Evolutionary conservation across 2,888 invertebrate species (phyloP), one percentile per base, ranked within the genome.

Genomic region (Athalia rosae): DNA sequence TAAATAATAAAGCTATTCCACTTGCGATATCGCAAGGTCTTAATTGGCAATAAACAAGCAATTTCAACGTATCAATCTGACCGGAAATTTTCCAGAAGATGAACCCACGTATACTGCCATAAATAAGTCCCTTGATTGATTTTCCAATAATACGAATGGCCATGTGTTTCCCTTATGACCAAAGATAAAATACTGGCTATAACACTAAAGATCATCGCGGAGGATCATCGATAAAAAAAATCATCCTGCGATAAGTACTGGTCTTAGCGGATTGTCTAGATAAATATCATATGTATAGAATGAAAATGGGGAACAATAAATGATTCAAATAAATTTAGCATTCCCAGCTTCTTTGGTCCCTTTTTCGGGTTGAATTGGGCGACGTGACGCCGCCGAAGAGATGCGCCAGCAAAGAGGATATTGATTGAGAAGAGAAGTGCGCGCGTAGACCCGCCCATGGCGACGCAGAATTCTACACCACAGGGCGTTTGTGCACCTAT

Each of bases 351-450:
- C 13, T 28, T 2, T 28, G 28, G 28, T 28, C 28, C 28, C 1
- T 28, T 71, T 71, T 58, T 71, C 45, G n/a, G 66, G 28, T 50
- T 53, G 13, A 47, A 47, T 64, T 58, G 43, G 9, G 56, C 41
- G 48, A 53, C 53, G 56, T 28, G 43, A 58, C 56, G 71, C 43
- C 56, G 71, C 43, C 56, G 76, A 76, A 73, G 76, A 79, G 77
- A 74, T 71, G 79, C 76, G 78, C 43, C 76, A 79, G 61, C 78
- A 79, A 79, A 81, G 82, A 85, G 82, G 84, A 85, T 86, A 86
- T 86, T 86, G 85, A 86, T 86, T 85, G 83, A 82, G 82, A 82
- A 59, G 80, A 82, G 79, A 82, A 81, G 81, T 82, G 81, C 81
- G 83, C 83, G 82, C 81, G 81, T 76, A 50, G 81, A 77, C 76